These are phyloP conservation scores for Seladonia tumulorum DNA, from an alignment of 2,888 invertebrate species.

Conservation along the genomic window DNA sequence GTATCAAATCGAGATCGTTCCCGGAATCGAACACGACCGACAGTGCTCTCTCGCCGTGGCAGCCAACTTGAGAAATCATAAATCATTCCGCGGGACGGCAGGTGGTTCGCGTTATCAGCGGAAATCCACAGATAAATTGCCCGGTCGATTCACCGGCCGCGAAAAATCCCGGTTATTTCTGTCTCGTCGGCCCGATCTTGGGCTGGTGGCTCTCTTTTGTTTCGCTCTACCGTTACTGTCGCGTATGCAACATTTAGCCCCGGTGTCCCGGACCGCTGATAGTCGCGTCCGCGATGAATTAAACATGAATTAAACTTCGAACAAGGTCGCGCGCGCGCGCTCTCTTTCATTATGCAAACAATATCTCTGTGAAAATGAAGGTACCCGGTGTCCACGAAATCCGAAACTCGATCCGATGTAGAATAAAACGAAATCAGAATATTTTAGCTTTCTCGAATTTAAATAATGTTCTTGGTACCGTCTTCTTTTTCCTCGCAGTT, in stretches of 20 bases:
- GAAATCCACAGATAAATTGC: constrained; percentile 45
- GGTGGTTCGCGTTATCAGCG: constrained; percentile 43
- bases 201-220: neutral
- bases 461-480: too few relatives aligned
- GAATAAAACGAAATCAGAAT: too few relatives aligned
- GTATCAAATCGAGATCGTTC: neutral
- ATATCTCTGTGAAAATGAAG: neutral
- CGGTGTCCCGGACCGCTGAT: neutral
- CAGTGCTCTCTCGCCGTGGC: neutral
- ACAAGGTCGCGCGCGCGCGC: neutral
- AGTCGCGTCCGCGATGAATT: neutral
- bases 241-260: constrained; percentile 1
- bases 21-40: constrained; percentile 7
- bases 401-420: neutral
- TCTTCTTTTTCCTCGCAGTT: too few relatives aligned
- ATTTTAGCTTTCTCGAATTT: too few relatives aligned
- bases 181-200: neutral
- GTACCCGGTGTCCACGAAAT: neutral
- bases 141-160: constrained; percentile 25
- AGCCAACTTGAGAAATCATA: constrained; percentile 26
- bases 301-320: constrained; percentile 5
- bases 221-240: neutral
- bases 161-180: neutral
- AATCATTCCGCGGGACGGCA: constrained; percentile 25
- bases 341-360: neutral